Conservation (phyloP, 2,888 invertebrate genomes). For the Pheosia tremula region DNA sequence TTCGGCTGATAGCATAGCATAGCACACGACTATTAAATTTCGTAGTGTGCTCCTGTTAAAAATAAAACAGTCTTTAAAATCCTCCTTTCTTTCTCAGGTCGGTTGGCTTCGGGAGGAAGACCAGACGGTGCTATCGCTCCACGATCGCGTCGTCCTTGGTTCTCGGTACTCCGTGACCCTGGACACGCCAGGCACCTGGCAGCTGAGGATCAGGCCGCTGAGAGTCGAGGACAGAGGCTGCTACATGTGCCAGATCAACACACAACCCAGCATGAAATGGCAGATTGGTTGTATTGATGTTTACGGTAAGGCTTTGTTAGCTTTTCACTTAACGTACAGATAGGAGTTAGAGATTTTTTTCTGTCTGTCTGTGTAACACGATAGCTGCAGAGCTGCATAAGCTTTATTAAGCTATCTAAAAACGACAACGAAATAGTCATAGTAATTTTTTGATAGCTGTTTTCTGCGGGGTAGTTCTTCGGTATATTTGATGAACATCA, state of each 20-base stretch:
- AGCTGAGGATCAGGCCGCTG: constrained; percentile 91
- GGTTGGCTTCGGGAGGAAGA: constrained; percentile 93
- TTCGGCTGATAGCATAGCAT: too few relatives aligned
- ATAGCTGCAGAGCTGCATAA: too few relatives aligned
- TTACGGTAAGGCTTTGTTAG: constrained; percentile 85
- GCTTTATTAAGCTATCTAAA: too few relatives aligned
- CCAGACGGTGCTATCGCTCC: constrained; percentile 91
- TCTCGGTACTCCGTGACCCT: constrained; percentile 90
- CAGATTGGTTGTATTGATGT: constrained; percentile 95
- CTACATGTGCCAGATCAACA: constrained; percentile 96
- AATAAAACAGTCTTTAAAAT: constrained; percentile 15
- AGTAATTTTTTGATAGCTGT: too few relatives aligned
- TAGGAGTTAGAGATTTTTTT: too few relatives aligned
- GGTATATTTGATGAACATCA: too few relatives aligned
- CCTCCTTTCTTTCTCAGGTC: constrained; percentile 84
- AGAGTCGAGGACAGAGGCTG: constrained; percentile 93
- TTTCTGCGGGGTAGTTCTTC: too few relatives aligned
- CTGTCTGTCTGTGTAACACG: too few relatives aligned
- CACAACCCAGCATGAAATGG: constrained; percentile 91
- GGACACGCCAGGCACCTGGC: constrained; percentile 92
- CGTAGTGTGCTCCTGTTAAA: constrained; percentile 14
- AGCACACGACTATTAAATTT: too few relatives aligned
- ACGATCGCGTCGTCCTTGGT: constrained; percentile 92
- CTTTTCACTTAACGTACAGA: not conserved
- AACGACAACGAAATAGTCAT: too few relatives aligned